Conservation (phyloP, 2,113 vertebrate genomes). For the Synodontis membranacea region DNA sequence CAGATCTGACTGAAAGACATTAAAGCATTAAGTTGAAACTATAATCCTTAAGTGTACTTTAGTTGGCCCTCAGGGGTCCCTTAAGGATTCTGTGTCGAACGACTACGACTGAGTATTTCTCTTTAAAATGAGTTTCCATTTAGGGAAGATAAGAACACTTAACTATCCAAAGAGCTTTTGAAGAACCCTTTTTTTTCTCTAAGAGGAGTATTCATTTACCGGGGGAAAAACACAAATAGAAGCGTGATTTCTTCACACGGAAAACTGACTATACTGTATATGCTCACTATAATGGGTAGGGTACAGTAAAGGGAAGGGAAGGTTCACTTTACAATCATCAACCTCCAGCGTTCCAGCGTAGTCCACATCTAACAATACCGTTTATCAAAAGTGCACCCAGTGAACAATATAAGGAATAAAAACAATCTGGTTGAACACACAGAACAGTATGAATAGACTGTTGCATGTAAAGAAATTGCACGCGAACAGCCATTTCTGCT, state of each 20-base stretch:
- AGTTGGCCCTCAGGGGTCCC: not conserved
- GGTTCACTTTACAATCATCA: too few species aligned
- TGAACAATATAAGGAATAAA: too few species aligned
- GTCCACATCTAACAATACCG: too few species aligned
- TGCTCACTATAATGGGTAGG: not conserved
- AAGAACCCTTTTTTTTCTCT: not conserved
- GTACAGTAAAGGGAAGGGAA: too few species aligned
- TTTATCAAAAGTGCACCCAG: too few species aligned
- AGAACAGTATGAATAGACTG: too few species aligned
- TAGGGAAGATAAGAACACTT: not conserved
- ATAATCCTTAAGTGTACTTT: conserved; percentile 10
- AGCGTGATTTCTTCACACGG: not conserved
- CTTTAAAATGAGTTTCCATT: not conserved
- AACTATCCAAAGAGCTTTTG: not conserved
- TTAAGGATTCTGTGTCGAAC: not conserved
- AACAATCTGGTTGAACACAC: too few species aligned
- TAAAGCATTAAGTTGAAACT: conserved; percentile 9
- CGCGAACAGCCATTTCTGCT: too few species aligned
- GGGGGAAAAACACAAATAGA: not conserved
- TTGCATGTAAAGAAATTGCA: too few species aligned
- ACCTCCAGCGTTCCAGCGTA: too few species aligned
- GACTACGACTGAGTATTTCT: not conserved
- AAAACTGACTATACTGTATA: not conserved
- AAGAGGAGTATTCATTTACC: not conserved
- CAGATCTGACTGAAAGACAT: conserved; percentile 2